Evolutionary conservation across 2,113 vertebrate species (phyloP), one percentile per base, ranked within the genome.

Genomic region (Camelus dromedarius): DNA sequence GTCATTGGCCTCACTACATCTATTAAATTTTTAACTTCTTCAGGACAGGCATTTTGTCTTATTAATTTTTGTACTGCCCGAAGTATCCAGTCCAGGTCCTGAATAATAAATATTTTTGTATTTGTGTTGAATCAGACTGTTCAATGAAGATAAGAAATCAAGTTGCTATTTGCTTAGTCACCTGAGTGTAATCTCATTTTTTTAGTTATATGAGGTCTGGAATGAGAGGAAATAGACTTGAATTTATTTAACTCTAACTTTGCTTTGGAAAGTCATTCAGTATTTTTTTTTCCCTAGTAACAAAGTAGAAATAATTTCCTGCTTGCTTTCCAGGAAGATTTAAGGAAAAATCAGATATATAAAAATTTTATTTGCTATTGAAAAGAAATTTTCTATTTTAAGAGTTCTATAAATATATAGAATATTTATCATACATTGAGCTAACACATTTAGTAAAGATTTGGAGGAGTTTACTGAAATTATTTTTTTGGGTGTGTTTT

Each of bases 191-290:
- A 75, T 82, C 48, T 85, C 42, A 69, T 64, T 80, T 91, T 92
- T 91, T 84, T 73, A 93, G 64, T 91, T 91, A 67, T 14, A 26
- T 64, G 10, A 95, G 19, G 38, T 66, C 87, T 95, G 10, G 62
- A 87, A 77, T 83, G 20, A 38, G 19, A 93, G 15, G 89, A 42
- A 76, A 64, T 48, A 91, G 64, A 77, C n/a, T 82, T 93, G 24
- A 87, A 48, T 88, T 97, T 77, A 81, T 75, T 90, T 91, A 46
- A 95, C 60, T 95, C 72, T 93, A 38, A 83, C 46, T 87, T 93
- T 76, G 38, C 54, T 93, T 89, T 84, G 72, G 75, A 92, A 93
- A 93, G 67, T 60, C 42, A 94, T 75, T 92, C 20, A 80, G 1
- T 85, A 11, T 67, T 52, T 70, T 90, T 91, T 50, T 18, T 10